Base-by-base conservation (phyloP, 1,140 invertebrate genomes). In the Trichogramma pretiosum region DNA sequence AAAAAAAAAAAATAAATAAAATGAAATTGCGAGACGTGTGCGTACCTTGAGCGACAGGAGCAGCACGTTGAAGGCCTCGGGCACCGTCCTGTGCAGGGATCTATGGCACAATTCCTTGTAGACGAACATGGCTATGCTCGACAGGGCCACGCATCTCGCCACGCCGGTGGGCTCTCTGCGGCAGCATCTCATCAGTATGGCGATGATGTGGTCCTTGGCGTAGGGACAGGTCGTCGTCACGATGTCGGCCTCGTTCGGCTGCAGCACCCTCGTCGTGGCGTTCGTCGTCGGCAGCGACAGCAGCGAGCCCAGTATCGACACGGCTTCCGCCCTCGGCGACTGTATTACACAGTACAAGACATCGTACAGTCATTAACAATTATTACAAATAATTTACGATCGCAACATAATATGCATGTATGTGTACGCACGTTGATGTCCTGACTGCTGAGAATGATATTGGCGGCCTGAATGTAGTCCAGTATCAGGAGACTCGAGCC, bases 401-500 rank as follows among this genome's bases (percentile, higher is more conserved):
- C n/a, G 13, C 11, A 17, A 37, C 50, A 44, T 14, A 14, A 40
- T 36, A 37, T 14, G 41, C 10, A 16, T 34, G 14, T 14, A 28
- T 42, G 11, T 46, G 41, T 34, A 53, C 30, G 74, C 68, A 84
- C 82, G 28, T 76, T 74, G 14, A 88, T 76, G 65, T 95, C 90
- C 9, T 81, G 76, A 23, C 82, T 85, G 53, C 84, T 87, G 26
- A 95, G 74, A 53, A 97, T 81, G 5, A 86, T 81, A 55, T 90
- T 88, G 53, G 88, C 86, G 10, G 92, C 92, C 63, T 90, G 84
- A 32, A 97, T 84, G 56, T 96, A 87, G 72, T 98, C 92, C 18
- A 93, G 68, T 9, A 93, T 70, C 2, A 98, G 72, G 39, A 96
- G 72, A 7, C 91, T 87, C 54, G 87, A 88, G 5, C 93, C 93